These are phyloP conservation scores for Amphimedon queenslandica DNA, from an alignment of 37 sponge, comb jelly and placozoan species.

Conservation along the genomic window DNA sequence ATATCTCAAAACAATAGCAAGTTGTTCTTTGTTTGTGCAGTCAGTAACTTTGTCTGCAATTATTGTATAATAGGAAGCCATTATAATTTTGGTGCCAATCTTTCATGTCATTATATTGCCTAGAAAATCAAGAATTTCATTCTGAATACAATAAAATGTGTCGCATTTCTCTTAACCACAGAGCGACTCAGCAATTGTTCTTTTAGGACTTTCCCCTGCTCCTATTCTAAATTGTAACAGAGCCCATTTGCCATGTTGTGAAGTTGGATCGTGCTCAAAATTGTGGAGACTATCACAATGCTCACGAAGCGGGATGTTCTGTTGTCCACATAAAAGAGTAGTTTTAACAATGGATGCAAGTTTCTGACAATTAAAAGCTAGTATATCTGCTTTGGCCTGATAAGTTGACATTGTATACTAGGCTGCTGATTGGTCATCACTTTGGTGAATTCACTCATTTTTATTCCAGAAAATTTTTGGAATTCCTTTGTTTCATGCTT, in stretches of 20 bases:
- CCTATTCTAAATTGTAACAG: conserved; percentile 35
- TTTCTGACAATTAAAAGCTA: conserved; percentile 24
- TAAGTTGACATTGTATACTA: conserved; percentile 4
- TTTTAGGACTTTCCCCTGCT: conserved; percentile 49
- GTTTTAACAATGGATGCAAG: conserved; percentile 41
- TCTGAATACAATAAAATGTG: conserved; percentile 38
- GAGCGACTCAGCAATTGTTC: conserved; percentile 21
- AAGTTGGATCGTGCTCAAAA: conserved; percentile 14
- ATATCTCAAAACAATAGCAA: conserved; percentile 54
- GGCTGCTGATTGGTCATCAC: conserved; percentile 22
- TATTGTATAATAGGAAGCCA: conserved; percentile 30
- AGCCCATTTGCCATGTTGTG: conserved; percentile 29
- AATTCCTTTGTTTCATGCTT: conserved; percentile 25
- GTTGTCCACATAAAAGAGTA: conserved; percentile 23
- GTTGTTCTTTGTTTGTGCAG: conserved; percentile 55
- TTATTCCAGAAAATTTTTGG: conserved; percentile 15
- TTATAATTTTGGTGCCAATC: conserved; percentile 19
- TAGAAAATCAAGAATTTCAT: conserved; percentile 37
- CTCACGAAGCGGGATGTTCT: conserved; percentile 49
- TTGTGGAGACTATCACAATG: conserved; percentile 34
- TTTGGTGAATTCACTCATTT: conserved; percentile 4
- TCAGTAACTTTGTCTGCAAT: conserved; percentile 57
- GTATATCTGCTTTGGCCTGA: not conserved
- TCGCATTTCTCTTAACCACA: conserved; percentile 49
- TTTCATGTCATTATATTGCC: conserved; percentile 14